Evolutionary conservation across 2,888 invertebrate genomes (phyloP).

Genomic region (Sisyra terminalis): DNA sequence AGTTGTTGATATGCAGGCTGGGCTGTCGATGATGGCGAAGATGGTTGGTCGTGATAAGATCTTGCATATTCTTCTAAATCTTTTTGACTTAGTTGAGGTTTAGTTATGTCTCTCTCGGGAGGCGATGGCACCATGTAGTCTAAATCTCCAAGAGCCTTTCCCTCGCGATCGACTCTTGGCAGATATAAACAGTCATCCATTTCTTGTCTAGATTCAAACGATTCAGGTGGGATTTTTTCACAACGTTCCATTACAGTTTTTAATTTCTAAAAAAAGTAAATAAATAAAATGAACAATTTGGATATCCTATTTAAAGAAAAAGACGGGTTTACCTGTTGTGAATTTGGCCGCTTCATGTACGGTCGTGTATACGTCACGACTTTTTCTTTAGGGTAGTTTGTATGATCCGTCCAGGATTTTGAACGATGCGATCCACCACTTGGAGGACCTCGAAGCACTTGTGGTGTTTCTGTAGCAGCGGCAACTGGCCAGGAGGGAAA

Average conservation of each 20-base stretch:
- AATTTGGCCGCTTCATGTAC: slow-evolving; percentile 42
- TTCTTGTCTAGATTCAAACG: slow-evolving; percentile 31
- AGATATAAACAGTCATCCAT: slow-evolving; percentile 29
- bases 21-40: slow-evolving; percentile 10
- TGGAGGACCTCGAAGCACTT: slow-evolving; percentile 25
- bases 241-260: slow-evolving; percentile 54
- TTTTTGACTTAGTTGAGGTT: slow-evolving; percentile 26
- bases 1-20: slow-evolving; percentile 17
- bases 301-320: background rate
- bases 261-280: slow-evolving; percentile 30
- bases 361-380: slow-evolving; percentile 42
- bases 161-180: slow-evolving; percentile 44
- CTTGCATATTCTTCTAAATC: slow-evolving; percentile 32
- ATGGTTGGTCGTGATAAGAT: slow-evolving; percentile 25
- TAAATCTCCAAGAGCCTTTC: slow-evolving; percentile 39
- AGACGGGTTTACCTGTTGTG: slow-evolving; percentile 32
- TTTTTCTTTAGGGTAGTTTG: slow-evolving; percentile 52
- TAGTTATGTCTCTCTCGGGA: slow-evolving; percentile 44
- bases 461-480: slow-evolving; percentile 35
- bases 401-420: slow-evolving; percentile 55
- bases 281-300: slow-evolving; percentile 1
- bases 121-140: slow-evolving; percentile 54
- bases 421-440: slow-evolving; percentile 42
- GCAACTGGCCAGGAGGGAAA: slow-evolving; percentile 60
- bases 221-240: slow-evolving; percentile 41